phyloP scores from a whole-genome alignment of 2,888 invertebrate genomes.

The Lypha dubia region DNA sequence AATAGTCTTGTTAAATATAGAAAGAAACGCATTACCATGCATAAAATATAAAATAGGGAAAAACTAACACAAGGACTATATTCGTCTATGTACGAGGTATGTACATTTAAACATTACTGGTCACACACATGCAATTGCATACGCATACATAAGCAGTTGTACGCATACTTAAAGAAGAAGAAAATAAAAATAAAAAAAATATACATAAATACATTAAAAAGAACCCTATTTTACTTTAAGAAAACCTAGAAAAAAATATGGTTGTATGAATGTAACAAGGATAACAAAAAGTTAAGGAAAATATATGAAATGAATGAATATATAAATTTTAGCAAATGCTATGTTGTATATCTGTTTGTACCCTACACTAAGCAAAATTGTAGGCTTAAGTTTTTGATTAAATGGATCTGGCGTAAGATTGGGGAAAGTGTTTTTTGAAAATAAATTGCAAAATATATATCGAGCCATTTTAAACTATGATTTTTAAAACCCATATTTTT shows the following conservation, averaged over 20 bases:
- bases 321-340: constrained; percentile 62
- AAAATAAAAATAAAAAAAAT: constrained; percentile 29
- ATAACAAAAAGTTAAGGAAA: constrained; percentile 53
- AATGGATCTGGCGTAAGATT: not conserved
- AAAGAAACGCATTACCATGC: constrained; percentile 62
- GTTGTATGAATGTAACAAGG: constrained; percentile 39
- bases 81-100: constrained; percentile 8
- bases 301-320: constrained; percentile 47
- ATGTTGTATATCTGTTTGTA: constrained; percentile 69
- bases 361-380: constrained; percentile 15
- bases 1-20: constrained; percentile 53
- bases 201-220: constrained; percentile 33
- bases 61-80: constrained; percentile 8
- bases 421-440: not conserved
- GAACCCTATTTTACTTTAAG: constrained; percentile 50
- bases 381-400: not conserved
- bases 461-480: too few relatives aligned
- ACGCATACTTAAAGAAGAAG: constrained; percentile 18
- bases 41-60: constrained; percentile 54
- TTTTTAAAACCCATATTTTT: too few relatives aligned
- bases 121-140: not conserved
- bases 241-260: constrained; percentile 7
- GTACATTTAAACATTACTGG: too few relatives aligned
- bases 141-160: not conserved
- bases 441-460: too few relatives aligned